Conservation (phyloP, 2,797 vertebrate species). For the Eospalax fontanierii region DNA sequence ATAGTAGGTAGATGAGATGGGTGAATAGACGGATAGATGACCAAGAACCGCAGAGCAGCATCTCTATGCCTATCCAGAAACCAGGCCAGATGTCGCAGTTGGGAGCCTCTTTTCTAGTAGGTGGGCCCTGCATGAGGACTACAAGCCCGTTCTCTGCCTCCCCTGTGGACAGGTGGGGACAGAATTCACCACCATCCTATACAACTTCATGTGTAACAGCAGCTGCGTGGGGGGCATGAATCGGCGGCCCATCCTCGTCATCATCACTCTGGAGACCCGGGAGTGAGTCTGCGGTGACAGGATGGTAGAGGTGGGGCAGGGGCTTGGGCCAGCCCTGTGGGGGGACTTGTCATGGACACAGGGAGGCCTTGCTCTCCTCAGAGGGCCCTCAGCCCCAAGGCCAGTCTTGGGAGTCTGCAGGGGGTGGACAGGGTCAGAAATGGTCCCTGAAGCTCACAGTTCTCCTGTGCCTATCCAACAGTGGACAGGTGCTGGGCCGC, state of each 20-base stretch:
- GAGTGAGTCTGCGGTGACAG: conserved; percentile 92
- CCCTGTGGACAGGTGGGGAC: conserved; percentile 94
- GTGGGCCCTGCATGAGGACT: fast-evolving
- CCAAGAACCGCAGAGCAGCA: neutral
- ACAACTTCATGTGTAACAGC: conserved; percentile 99
- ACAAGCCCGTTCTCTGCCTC: neutral
- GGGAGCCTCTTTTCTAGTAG: fast-evolving
- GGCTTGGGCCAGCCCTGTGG: neutral
- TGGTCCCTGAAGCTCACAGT: neutral
- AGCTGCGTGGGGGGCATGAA: conserved; percentile 99
- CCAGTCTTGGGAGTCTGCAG: neutral
- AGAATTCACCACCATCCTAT: conserved; percentile 98
- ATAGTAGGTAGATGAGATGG: neutral
- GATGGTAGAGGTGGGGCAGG: neutral
- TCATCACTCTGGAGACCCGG: conserved; percentile 97
- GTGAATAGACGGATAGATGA: neutral
- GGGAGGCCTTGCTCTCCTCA: neutral
- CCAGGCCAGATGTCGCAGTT: neutral
- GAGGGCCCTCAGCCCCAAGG: neutral
- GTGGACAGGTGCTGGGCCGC: conserved; percentile 97
- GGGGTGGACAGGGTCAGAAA: neutral
- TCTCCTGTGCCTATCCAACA: conserved; percentile 78
- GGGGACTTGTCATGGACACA: fast-evolving
- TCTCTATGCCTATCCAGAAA: neutral
- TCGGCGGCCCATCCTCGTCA: conserved; percentile 98